Evolutionary conservation across 1,140 invertebrate genomes (phyloP).

Genomic region (Drosophila ercepeae): DNA sequence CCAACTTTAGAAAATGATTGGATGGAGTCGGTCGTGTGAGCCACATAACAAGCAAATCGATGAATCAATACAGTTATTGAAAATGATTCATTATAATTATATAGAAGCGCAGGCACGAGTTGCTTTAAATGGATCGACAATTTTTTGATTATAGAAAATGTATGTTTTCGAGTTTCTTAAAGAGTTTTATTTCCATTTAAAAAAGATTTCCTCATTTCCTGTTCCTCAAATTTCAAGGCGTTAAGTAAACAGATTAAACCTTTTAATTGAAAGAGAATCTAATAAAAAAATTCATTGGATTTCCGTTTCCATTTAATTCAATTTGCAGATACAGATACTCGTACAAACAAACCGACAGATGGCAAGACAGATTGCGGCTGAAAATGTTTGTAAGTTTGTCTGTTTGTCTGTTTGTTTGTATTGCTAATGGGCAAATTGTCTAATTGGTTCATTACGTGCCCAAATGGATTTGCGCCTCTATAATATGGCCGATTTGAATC

Average conservation of each 20-base stretch:
- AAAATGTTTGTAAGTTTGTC: background rate
- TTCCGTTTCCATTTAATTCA: slow-evolving; percentile 36
- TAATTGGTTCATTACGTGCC: slow-evolving; percentile 80
- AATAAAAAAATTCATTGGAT: slow-evolving; percentile 14
- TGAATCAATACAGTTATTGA: slow-evolving; percentile 37
- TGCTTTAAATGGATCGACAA: background rate
- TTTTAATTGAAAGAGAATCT: background rate
- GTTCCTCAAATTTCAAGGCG: background rate
- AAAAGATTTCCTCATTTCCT: too few relatives aligned
- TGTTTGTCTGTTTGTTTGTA: slow-evolving; percentile 15
- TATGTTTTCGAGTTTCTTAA: too few relatives aligned
- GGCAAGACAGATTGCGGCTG: slow-evolving; percentile 25
- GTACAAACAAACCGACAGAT: slow-evolving; percentile 2
- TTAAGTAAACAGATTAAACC: too few relatives aligned
- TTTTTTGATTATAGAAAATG: background rate
- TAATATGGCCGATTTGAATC: slow-evolving; percentile 64
- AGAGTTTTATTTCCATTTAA: too few relatives aligned
- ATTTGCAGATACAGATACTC: slow-evolving; percentile 26
- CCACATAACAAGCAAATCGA: slow-evolving; percentile 10
- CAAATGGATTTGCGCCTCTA: slow-evolving; percentile 80
- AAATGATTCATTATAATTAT: slow-evolving; percentile 30
- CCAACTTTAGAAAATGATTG: slow-evolving; percentile 13
- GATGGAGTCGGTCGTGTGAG: slow-evolving; percentile 2
- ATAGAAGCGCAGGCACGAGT: background rate
- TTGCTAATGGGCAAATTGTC: slow-evolving; percentile 62